A percentile compares a stretch with the other conserved stretches of the same genome.
These are phyloP conservation scores for Carduelis carduelis DNA, from an alignment of 2,797 vertebrate species.

Conservation along the genomic window DNA sequence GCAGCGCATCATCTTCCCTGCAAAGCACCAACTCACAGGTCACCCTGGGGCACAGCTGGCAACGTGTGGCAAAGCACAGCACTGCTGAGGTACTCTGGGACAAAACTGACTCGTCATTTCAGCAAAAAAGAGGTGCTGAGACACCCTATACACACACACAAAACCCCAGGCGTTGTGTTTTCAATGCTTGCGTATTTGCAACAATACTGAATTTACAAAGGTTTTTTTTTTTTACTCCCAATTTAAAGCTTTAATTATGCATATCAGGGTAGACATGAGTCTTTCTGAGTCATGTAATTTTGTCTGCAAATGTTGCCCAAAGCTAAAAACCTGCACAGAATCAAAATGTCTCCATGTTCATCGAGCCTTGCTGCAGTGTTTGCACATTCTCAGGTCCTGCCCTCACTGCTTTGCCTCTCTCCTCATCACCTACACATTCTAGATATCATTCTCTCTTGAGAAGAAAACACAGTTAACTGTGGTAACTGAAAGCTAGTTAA, in stretches of 20 bases:
- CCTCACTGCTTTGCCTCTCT: not conserved
- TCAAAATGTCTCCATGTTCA: not conserved
- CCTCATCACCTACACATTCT: not conserved
- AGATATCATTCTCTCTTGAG: not conserved
- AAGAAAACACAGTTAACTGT: not conserved
- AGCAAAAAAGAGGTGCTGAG: not conserved
- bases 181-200: not conserved
- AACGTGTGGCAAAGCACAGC: not conserved
- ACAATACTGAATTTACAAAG: not conserved
- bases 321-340: not conserved
- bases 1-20: conserved; percentile 93
- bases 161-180: fast-evolving
- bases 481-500: not conserved
- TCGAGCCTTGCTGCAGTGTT: not conserved
- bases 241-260: not conserved
- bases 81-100: not conserved
- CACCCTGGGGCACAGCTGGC: not conserved
- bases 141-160: fast-evolving
- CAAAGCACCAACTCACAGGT: not conserved
- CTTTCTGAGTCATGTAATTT: not conserved
- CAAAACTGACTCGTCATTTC: fast-evolving
- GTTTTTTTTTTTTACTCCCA: not conserved
- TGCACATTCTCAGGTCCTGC: not conserved
- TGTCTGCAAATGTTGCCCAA: not conserved
- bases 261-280: not conserved